These are phyloP conservation scores for Drosophila trapezifrons DNA, from an alignment of 1,140 invertebrate genomes.

Conservation along the genomic window DNA sequence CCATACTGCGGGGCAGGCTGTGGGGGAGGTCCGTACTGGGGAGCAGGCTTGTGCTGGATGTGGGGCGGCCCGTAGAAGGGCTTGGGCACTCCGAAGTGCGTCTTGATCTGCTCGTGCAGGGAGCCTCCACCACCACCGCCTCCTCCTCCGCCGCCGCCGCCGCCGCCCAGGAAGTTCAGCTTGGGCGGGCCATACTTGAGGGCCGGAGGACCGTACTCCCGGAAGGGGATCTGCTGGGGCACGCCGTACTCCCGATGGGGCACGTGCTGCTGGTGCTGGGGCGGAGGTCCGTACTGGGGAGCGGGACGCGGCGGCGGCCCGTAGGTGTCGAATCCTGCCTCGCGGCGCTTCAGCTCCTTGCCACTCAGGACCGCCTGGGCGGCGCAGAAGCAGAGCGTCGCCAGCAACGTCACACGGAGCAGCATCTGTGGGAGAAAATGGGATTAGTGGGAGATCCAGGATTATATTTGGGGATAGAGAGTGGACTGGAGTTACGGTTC, in stretches of 20 bases:
- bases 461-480: too few relatives aligned
- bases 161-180: conserved; percentile 77
- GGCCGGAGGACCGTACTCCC: conserved; percentile 75
- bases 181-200: conserved; percentile 78
- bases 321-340: conserved; percentile 62
- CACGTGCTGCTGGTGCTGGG: conserved; percentile 72
- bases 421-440: conserved; percentile 58
- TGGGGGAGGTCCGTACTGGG: conserved; percentile 74
- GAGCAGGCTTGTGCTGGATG: conserved; percentile 75
- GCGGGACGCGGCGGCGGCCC: conserved; percentile 70
- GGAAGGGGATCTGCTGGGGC: conserved; percentile 77
- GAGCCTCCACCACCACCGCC: conserved; percentile 56
- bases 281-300: conserved; percentile 84
- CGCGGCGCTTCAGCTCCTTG: conserved; percentile 64
- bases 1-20: conserved; percentile 77
- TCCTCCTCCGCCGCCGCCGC: conserved; percentile 75
- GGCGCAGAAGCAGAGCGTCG: conserved; percentile 43
- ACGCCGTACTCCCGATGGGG: conserved; percentile 83
- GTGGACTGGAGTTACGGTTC: too few relatives aligned
- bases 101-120: conserved; percentile 78
- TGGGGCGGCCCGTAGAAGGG: conserved; percentile 84
- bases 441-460: too few relatives aligned
- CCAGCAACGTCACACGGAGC: conserved; percentile 46
- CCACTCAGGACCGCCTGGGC: conserved; percentile 62
- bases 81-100: conserved; percentile 81